These are phyloP conservation scores for Psittacara wagleri DNA, from an alignment of 2,113 vertebrate species.

Conservation along the genomic window DNA sequence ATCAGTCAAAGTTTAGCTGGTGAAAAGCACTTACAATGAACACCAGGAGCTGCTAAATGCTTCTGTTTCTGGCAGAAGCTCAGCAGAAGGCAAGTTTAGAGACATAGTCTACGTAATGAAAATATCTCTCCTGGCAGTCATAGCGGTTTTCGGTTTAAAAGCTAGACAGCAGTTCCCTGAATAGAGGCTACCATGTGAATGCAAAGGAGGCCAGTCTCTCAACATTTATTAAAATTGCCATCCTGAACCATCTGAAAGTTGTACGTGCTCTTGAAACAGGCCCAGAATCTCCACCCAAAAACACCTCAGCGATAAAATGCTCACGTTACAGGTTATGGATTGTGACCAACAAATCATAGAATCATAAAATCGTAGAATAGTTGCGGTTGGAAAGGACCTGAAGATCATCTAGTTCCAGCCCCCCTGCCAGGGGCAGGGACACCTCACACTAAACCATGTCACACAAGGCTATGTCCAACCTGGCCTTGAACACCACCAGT, in stretches of 20 bases:
- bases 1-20: slow-evolving; percentile 20
- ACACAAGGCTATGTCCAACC: no score
- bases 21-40: slow-evolving; percentile 2
- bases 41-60: slow-evolving; percentile 7
- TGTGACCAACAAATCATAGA: neutral
- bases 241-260: neutral
- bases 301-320: neutral
- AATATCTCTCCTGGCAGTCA: neutral
- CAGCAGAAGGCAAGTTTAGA: slow-evolving; percentile 12
- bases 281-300: neutral
- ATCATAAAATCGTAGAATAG: no score
- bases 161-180: neutral
- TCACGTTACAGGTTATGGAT: neutral
- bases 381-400: no score
- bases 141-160: neutral
- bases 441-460: no score
- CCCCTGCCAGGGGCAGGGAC: no score
- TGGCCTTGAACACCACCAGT: no score
- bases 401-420: no score
- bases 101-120: neutral
- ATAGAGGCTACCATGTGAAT: neutral
- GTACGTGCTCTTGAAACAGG: neutral
- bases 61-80: slow-evolving; percentile 2
- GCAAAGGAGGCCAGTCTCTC: neutral
- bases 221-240: neutral